phyloP scores from a whole-genome alignment of 2,888 invertebrate species.

The Ophioninae sp. region DNA sequence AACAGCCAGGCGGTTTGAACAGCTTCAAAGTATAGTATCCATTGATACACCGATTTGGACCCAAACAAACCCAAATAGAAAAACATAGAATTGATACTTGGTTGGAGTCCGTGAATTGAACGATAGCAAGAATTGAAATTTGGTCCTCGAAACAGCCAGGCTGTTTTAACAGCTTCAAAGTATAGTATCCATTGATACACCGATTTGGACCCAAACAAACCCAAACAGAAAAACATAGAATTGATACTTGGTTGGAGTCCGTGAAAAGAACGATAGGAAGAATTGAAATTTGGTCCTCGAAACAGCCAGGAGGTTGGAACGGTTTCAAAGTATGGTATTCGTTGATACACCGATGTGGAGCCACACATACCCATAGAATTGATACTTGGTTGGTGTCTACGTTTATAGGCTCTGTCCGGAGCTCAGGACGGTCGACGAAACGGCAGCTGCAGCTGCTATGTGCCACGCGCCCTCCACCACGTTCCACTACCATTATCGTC shows the following conservation, averaged over 20 bases:
- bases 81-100: constrained; percentile 1
- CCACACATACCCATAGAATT: not conserved
- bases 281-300: not conserved
- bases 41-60: not conserved
- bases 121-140: not conserved
- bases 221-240: too few relatives aligned
- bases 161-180: not conserved
- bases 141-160: not conserved
- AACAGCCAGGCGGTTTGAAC: not conserved
- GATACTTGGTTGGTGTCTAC: constrained; percentile 27
- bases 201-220: too few relatives aligned
- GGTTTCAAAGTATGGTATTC: not conserved
- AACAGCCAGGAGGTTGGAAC: not conserved
- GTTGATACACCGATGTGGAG: not conserved
- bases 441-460: constrained; percentile 75
- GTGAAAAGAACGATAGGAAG: not conserved
- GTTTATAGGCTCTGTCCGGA: constrained; percentile 22
- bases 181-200: too few relatives aligned
- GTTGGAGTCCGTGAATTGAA: constrained; percentile 20
- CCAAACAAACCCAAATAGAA: not conserved
- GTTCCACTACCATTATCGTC: constrained; percentile 47
- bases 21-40: not conserved
- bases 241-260: too few relatives aligned
- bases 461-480: constrained; percentile 76
- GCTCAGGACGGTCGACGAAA: constrained; percentile 64